Conservation (phyloP, 1,140 invertebrate species). For the Ectropis grisescens region DNA sequence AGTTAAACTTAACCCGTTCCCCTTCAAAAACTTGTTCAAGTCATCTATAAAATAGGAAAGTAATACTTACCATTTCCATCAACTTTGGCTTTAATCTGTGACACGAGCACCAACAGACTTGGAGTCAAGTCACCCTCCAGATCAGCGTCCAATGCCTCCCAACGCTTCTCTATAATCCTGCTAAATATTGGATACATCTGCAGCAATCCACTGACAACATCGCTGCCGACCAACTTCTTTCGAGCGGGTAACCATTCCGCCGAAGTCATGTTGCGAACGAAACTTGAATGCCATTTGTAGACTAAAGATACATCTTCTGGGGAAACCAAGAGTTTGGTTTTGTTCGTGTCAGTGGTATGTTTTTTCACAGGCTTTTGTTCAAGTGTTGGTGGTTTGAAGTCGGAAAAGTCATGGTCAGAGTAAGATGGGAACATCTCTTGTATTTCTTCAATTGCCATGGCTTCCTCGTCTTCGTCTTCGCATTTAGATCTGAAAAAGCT, state of each 20-base stretch:
- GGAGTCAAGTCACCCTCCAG: conserved; percentile 69
- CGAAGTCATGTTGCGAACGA: conserved; percentile 70
- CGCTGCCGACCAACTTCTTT: conserved; percentile 37
- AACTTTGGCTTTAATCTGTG: conserved; percentile 47
- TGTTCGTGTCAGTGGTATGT: conserved; percentile 15
- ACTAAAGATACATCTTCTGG: conserved; percentile 72
- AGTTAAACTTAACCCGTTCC: no score
- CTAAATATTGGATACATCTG: conserved; percentile 74
- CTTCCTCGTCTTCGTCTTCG: conserved; percentile 80
- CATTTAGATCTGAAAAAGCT: conserved; percentile 70
- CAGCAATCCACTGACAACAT: conserved; percentile 71
- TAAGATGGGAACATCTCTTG: conserved; percentile 83
- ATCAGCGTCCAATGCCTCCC: conserved; percentile 62
- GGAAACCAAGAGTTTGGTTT: conserved; percentile 56
- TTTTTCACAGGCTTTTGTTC: conserved; percentile 40
- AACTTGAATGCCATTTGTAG: conserved; percentile 73
- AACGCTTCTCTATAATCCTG: conserved; percentile 57
- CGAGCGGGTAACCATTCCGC: conserved; percentile 71
- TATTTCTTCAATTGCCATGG: conserved; percentile 79
- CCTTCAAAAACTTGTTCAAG: no score
- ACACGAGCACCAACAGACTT: conserved; percentile 66
- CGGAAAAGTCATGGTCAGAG: conserved; percentile 77
- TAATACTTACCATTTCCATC: conserved; percentile 51
- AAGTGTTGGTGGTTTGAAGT: conserved; percentile 66
- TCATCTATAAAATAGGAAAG: no score